Evolutionary conservation across 2,888 invertebrate genomes (phyloP).

Genomic region (Lepidochrysops patricia): DNA sequence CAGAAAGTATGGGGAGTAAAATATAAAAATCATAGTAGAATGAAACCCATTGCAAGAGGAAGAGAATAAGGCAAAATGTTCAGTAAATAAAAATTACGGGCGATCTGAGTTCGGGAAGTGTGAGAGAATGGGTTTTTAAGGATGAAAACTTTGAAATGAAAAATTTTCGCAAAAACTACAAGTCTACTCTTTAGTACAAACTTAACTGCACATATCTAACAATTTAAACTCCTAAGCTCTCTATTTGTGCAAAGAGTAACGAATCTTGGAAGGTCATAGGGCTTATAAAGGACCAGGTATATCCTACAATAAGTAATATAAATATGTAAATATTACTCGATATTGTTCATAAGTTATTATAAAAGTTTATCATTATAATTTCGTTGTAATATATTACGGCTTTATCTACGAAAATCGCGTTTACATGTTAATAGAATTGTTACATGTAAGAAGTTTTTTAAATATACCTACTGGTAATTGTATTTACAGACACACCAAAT

Average conservation of each 20-base stretch:
- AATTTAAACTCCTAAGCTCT: too few relatives aligned
- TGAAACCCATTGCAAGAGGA: too few relatives aligned
- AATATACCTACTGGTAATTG: background rate
- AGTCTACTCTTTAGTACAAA: too few relatives aligned
- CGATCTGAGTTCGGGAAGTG: too few relatives aligned
- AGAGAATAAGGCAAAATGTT: too few relatives aligned
- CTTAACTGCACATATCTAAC: too few relatives aligned
- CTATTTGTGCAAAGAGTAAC: background rate
- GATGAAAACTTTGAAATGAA: too few relatives aligned
- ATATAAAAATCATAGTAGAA: too few relatives aligned
- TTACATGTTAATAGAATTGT: background rate
- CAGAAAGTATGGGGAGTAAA: too few relatives aligned
- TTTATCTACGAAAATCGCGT: background rate
- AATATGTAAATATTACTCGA: slow-evolving; percentile 5
- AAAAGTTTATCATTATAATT: background rate
- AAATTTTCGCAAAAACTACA: too few relatives aligned
- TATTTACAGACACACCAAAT: background rate
- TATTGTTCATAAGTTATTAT: background rate
- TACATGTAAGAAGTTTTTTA: background rate
- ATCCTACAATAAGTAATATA: slow-evolving; percentile 4
- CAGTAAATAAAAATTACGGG: too few relatives aligned
- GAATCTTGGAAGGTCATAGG: background rate
- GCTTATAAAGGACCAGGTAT: slow-evolving; percentile 11
- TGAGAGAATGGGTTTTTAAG: too few relatives aligned
- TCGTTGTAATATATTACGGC: background rate